Base-by-base conservation (phyloP, 1,140 invertebrate species). In the Formica exsecta region DNA sequence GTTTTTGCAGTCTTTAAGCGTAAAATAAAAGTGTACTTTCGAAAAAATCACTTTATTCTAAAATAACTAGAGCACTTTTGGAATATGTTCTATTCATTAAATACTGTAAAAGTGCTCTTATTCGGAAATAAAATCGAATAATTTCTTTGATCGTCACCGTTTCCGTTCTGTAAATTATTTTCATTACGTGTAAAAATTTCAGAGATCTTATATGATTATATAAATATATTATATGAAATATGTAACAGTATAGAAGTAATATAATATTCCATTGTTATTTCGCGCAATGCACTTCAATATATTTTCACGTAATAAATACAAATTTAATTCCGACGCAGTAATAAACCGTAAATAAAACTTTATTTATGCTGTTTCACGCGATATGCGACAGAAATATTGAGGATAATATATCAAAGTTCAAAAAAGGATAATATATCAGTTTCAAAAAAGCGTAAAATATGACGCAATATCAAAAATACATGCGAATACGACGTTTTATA, bases 281-380 rank as follows among this genome's bases (percentile, higher is more conserved):
- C 16, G 48, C 16, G 48, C 16, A 8, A 6, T 13, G 2, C 25
- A 13, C 48, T 2, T 3, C 25, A 48, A 54, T 32, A 36, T 80
- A 36, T 80, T 32, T 19, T 44, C 64, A 38, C 32, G 38, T 5
- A 9, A 36, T n/a, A 32, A 36, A 22, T 36, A 74, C 25, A 25
- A 73, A 62, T 73, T 73, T 83, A 62, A 83, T 83, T 13, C 32
- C 6, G 22, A 57, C 19, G 29, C 36, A 29, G 32, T 13, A 44
- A 83, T 83, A 83, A 83, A 83, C 61, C 61, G 36, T 36, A 22
- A 51, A 83, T 62, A 19, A 74, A 29, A 48, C 2, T 29, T 29
- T 29, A 29, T 54, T 73, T 59, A 6, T 48, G 41, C 25, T n/a
- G 9, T 9, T 32, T 41, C 19, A 8, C 9, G 19, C 44, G 7